Base-by-base conservation (phyloP, 2,113 vertebrate genomes). In the Caloenas nicobarica region DNA sequence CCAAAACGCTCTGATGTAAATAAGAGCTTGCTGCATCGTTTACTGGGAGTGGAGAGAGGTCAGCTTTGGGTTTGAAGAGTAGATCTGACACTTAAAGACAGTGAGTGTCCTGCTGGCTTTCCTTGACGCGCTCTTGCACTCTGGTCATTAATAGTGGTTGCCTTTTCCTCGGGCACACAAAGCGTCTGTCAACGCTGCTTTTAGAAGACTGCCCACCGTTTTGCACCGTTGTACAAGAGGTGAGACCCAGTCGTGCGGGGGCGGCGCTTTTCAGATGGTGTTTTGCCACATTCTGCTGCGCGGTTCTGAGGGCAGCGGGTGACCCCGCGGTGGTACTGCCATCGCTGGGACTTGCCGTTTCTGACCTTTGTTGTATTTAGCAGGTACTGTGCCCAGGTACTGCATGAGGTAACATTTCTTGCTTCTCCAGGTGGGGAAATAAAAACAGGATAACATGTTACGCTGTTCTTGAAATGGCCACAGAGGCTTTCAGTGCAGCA, bases 41-140 rank as follows among this genome's bases (percentile, higher is more conserved):
- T 97, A 82, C 96, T 89, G 50, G 95, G 72, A 96, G 97, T 70
- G 88, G 97, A 72, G 64, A 58, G 51, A 97, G 97, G 95, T 97
- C 90, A 93, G 79, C 85, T 78, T 95, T 86, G 81, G 81, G 84
- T 88, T 98, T 98, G 98, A 96, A 96, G 96, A 97, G 96, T 90
- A 93, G 81, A 22, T 44, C 36, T 84, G 76, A 69, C 64, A 36
- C n/a, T 76, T 66, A 74, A 95, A 92, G 86, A 95, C n/a, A 31
- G 74, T 50, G 91, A 65, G 81, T 42, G 10, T 88, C 73, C 62
- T 83, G 9, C n/a, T 84, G 62, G 80, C 85, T 77, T 78, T 89
- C 48, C 42, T 34, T 50, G 61, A 77, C 26, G 1, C 51, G 16
- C 33, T 79, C 61, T 13, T 17, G 3, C 60, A 23, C 42, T 66